Evolutionary conservation across 2,888 invertebrate genomes (phyloP).

Genomic region (Chloromyia formosa): DNA sequence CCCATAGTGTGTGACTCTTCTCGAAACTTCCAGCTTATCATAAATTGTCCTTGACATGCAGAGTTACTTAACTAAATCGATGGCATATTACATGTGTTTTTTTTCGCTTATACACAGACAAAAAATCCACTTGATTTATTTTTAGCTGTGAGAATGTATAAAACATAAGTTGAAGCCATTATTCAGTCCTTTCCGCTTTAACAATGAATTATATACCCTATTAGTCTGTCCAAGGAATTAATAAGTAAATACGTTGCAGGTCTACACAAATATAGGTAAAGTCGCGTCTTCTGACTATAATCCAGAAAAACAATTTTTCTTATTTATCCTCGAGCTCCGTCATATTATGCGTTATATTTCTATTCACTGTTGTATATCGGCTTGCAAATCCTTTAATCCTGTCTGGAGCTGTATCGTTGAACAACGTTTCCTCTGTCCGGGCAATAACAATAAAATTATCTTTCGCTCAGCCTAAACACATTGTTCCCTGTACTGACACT

Average conservation of each 20-base stretch:
- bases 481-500: slow-evolving; percentile 7
- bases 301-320: slow-evolving; percentile 44
- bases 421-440: slow-evolving; percentile 36
- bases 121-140: no score
- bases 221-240: not conserved
- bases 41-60: no score
- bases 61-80: no score
- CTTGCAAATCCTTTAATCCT: slow-evolving; percentile 41
- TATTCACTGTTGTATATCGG: slow-evolving; percentile 41
- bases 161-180: no score
- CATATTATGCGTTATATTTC: slow-evolving; percentile 47
- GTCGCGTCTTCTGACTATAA: slow-evolving; percentile 22
- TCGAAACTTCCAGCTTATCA: no score
- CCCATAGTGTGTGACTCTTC: no score
- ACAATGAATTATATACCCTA: not conserved
- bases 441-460: slow-evolving; percentile 48
- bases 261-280: not conserved
- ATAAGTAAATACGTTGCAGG: not conserved
- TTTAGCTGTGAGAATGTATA: no score
- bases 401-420: slow-evolving; percentile 18
- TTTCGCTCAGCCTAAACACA: slow-evolving; percentile 40
- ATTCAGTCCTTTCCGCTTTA: not conserved
- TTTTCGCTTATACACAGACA: no score
- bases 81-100: no score
- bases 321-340: slow-evolving; percentile 42